Conservation (phyloP, 2,888 invertebrate genomes). For the Apamea crenata region DNA sequence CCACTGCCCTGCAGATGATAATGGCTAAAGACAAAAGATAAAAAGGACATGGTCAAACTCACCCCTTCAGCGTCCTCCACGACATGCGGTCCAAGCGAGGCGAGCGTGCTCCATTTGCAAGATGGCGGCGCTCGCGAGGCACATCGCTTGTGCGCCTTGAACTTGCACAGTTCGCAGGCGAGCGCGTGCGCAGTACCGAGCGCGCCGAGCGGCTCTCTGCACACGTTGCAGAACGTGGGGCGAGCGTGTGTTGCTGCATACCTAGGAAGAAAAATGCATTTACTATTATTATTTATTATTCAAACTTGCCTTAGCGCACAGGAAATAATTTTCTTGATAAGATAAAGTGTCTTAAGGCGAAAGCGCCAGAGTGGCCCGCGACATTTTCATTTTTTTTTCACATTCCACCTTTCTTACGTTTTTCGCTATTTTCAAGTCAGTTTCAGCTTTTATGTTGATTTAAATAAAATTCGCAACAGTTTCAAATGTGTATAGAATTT, state of each 20-base stretch:
- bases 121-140: slow-evolving; percentile 97
- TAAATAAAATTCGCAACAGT: neutral
- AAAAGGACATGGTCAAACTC: slow-evolving; percentile 72
- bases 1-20: neutral
- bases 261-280: slow-evolving; percentile 74
- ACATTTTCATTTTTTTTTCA: too few species aligned
- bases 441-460: too few species aligned
- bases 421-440: too few species aligned
- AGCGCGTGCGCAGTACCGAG: slow-evolving; percentile 98
- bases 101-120: slow-evolving; percentile 99
- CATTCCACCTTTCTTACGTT: too few species aligned
- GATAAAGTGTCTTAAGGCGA: neutral
- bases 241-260: slow-evolving; percentile 98
- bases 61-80: slow-evolving; percentile 98
- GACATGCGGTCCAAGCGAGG: slow-evolving; percentile 98
- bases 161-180: slow-evolving; percentile 99
- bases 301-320: neutral
- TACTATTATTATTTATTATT: neutral
- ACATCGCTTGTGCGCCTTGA: slow-evolving; percentile 98
- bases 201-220: slow-evolving; percentile 97
- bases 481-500: neutral
- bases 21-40: neutral
- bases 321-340: neutral
- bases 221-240: slow-evolving; percentile 99
- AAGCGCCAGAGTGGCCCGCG: too few species aligned